A percentile compares a stretch with the other conserved stretches of the same genome.
Conservation (phyloP, 1,140 invertebrate species). For the Polypedilum pembai region DNA sequence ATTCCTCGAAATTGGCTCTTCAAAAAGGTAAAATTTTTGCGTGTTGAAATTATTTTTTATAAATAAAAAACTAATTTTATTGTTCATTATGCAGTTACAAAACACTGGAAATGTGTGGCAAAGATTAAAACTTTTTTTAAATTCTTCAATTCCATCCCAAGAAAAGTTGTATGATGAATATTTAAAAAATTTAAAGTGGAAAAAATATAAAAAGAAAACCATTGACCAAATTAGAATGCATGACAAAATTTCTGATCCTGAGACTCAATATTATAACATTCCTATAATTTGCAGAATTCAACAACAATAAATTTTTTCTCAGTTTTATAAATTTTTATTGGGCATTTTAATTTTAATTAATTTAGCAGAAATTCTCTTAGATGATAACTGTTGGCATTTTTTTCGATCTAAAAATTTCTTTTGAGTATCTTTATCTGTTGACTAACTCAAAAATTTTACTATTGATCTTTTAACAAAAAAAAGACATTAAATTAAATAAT, state of each 20-base stretch:
- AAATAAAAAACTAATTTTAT: too few relatives aligned
- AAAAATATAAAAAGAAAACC: slow-evolving; percentile 44
- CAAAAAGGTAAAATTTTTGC: slow-evolving; percentile 36
- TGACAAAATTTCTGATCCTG: slow-evolving; percentile 22
- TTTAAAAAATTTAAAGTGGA: slow-evolving; percentile 46
- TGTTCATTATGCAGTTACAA: slow-evolving; percentile 31
- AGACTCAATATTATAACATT: slow-evolving; percentile 35
- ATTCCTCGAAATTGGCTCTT: slow-evolving; percentile 50
- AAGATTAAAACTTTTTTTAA: slow-evolving; percentile 48
- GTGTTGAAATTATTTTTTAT: too few relatives aligned
- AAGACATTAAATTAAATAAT: too few relatives aligned
- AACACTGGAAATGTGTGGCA: slow-evolving; percentile 55
- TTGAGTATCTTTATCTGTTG: background rate
- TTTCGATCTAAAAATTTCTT: background rate
- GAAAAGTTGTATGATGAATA: slow-evolving; percentile 46
- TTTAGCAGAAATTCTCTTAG: too few relatives aligned
- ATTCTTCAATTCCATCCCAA: slow-evolving; percentile 47
- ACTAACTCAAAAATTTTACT: too few relatives aligned
- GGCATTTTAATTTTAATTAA: too few relatives aligned
- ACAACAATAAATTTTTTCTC: slow-evolving; percentile 30
- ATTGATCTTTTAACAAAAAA: too few relatives aligned
- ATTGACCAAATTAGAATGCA: slow-evolving; percentile 35
- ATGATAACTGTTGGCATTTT: too few relatives aligned
- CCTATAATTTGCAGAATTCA: slow-evolving; percentile 40
- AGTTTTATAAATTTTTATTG: background rate